Base-by-base conservation (phyloP, 2,113 vertebrate genomes). In the Psilopogon haemacephalus region DNA sequence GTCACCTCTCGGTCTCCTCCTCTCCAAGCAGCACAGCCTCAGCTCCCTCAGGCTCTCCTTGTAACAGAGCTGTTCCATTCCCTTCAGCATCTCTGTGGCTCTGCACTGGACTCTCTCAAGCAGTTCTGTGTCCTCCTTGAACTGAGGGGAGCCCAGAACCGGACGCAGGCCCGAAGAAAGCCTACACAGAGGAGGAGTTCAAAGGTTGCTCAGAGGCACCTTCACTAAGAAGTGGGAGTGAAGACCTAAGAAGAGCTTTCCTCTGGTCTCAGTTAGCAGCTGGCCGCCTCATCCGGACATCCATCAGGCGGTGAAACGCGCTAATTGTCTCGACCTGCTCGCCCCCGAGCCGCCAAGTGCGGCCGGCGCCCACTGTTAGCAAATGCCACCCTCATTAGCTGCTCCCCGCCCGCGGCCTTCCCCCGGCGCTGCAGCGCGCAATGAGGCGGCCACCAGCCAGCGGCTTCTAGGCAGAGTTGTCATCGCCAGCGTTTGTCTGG, bases 321-420 rank as follows among this genome's bases (percentile, higher is more conserved):
- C 42, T 84, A 75, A 96, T 92, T 92, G 83, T n/a, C 88, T 86
- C 71, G 88, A 28, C 72, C 69, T 72, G 48, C 44, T 90, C 76
- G 86, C 73, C 80, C 79, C 84, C 78, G 60, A 84, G n/a, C 79
- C 72, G 92, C 88, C 88, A 86, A 10, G 33, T 35, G 79, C 8
- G 76, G 83, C 83, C 1, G 0, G 16, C 86, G 92, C 76, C 92
- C 90, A 32, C 86, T 84, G 70, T 40, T 73, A 72, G 90, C 86
- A 91, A 88, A 88, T 26, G 76, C 54, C 0, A 42, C 91, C 68
- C 83, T 91, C 85, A 44, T 74, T 38, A 71, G 71, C 23, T 14
- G 37, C 89, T 60, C 46, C 77, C 79, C 76, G 28, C 15, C 83
- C 86, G 15, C 0, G 1, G 24, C 79, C 7, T 12, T n/a, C 56